Evolutionary conservation across 2,113 vertebrate species (phyloP), one percentile per base, ranked within the genome.

Genomic region (Muntiacus reevesi): DNA sequence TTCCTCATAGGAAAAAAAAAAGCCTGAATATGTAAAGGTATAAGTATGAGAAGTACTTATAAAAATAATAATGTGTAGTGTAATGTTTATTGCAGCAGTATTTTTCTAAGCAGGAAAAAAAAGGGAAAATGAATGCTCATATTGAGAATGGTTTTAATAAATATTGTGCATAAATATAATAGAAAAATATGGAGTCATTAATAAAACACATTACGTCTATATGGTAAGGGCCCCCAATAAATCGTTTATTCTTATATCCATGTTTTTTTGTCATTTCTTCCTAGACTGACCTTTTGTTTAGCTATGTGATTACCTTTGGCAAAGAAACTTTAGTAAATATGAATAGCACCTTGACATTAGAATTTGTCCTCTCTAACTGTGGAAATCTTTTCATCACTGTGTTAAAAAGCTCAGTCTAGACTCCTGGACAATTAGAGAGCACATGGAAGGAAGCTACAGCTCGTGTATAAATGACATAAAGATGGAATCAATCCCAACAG

Each of bases 361-460:
- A 2, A 30, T 0, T 11, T 60, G 21, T 45, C 21, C 40, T 57
- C 43, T 62, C 12, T 21, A 76, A 13, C 1, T 60, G 2, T 3
- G 6, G 2, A 40, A 60, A 25, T 1, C 2, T 81, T 71, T 47
- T 1, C 8, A 57, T 5, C 9, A 9, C 11, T 36, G 8, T n/a
- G 4, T 36, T 0, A 9, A 7, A 62, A 89, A 30, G 3, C 5
- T 14, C 17, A 57, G 2, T 16, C 4, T 40, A 19, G 11, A 33
- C 10, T 76, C n/a, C 27, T 21, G 30, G 45, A 74, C 15, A 43
- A 57, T 88, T 28, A 74, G 7, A 74, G 50, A 43, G 14, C 11
- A 43, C 6, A 28, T 5, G 43, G 11, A 60, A 74, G 62, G 33
- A 23, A 36, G 0, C 0, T 28, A n/a, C 25, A 50, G 7, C 5